Base-by-base conservation (phyloP, 2,888 invertebrate species). In the Cremastinae sp. region DNA sequence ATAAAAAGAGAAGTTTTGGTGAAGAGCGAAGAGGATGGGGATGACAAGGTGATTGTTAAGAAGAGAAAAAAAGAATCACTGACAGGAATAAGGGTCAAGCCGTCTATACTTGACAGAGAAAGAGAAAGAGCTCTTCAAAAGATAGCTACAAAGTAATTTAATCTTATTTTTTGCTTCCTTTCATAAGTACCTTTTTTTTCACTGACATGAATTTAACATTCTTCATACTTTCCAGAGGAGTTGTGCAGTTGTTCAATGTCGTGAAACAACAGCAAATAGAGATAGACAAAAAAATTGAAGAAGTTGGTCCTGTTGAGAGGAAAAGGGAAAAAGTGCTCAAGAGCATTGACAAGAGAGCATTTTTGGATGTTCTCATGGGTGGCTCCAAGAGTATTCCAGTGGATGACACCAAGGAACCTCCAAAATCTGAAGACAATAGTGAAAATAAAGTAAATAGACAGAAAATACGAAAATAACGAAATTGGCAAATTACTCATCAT, bases 201-300 rank as follows among this genome's bases (percentile, higher is more conserved):
- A 16, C 28, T 71, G 22, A 34, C 18, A 49, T 43, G 47, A 5
- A 7, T 18, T 20, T 51, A 58, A 41, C 22, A 70, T 61, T n/a
- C 34, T 36, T 54, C 5, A 18, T 68, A 49, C 58, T 68, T 87
- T 85, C 7, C 81, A 96, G 95, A 88, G 98, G 97, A 84, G 97
- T 97, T 0, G 97, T 98, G 0, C 97, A 97, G 87, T 91, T 98
- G 78, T 98, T 97, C 85, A 98, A 98, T 92, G 96, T 96, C 36
- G 97, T 98, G 0, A 93, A 93, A 83, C 92, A 94, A 82, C 97
- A 97, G 88, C 97, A 97, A 89, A 95, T 94, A 87, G 93, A 93
- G 66, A 90, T 97, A 58, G 93, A 93, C 51, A 92, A 92, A 70
- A 94, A 96, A 89, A 87, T 97, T 61, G 91, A 93, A 64, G 92